These are phyloP conservation scores for Leptobrachium leishanense DNA, from an alignment of 2,113 vertebrate genomes.

Conservation along the genomic window DNA sequence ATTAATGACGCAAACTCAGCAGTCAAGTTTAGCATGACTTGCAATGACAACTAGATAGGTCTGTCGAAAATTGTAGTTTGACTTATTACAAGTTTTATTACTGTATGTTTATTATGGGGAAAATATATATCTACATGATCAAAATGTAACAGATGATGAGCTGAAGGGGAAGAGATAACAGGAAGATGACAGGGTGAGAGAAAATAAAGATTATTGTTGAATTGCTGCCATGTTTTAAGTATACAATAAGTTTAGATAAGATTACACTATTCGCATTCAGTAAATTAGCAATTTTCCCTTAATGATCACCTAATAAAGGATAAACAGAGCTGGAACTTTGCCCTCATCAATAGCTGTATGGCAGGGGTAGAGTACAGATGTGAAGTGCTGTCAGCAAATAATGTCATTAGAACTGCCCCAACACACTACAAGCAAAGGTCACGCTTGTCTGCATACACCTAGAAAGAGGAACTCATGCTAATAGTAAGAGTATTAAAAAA, in stretches of 20 bases:
- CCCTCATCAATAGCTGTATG: constrained; percentile 74
- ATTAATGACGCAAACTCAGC: too few relatives aligned
- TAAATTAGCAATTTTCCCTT: constrained; percentile 25
- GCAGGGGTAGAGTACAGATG: constrained; percentile 57
- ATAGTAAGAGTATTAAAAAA: too few relatives aligned
- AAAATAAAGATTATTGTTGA: not conserved
- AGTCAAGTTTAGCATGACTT: too few relatives aligned
- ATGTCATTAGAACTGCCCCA: constrained; percentile 46
- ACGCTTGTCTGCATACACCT: constrained; percentile 24
- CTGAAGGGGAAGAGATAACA: constrained; percentile 4
- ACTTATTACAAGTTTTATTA: too few relatives aligned
- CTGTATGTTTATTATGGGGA: too few relatives aligned
- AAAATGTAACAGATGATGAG: constrained; percentile 2
- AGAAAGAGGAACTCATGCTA: not conserved
- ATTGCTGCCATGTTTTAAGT: constrained; percentile 11
- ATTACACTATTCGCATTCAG: constrained; percentile 5
- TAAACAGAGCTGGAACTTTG: constrained; percentile 73
- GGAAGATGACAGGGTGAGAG: not conserved
- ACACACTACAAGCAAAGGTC: constrained; percentile 50
- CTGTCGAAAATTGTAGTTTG: too few relatives aligned
- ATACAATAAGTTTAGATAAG: constrained; percentile 37
- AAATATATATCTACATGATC: constrained; percentile 18
- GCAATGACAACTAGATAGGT: too few relatives aligned
- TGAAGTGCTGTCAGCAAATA: constrained; percentile 57
- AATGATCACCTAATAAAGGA: constrained; percentile 42